Conservation (phyloP, 2,888 invertebrate species). For the Drosophila stalkeri region DNA sequence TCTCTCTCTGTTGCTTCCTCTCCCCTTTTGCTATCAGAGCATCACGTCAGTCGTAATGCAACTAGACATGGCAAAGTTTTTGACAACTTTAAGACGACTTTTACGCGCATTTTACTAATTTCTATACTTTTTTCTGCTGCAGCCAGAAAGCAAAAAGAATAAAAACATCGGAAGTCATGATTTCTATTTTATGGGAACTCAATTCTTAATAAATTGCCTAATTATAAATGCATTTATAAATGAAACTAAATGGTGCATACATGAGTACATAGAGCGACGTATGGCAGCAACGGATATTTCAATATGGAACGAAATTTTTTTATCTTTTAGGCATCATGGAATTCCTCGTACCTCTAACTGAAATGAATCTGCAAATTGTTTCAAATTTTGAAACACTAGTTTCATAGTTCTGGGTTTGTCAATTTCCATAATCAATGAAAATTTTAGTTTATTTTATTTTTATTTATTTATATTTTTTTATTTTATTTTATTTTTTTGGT, state of each 20-base stretch:
- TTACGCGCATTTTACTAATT: constrained; percentile 53
- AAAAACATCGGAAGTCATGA: background rate
- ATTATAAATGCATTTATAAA: background rate
- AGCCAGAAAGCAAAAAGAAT: background rate
- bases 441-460: no score
- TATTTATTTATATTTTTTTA: no score
- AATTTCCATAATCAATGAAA: no score
- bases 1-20: background rate
- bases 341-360: no score
- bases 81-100: constrained; percentile 50
- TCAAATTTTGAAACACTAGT: no score
- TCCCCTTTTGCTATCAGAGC: background rate
- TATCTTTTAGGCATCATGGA: no score
- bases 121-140: constrained; percentile 20
- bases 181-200: background rate
- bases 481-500: no score
- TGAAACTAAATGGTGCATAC: no score
- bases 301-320: background rate
- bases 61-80: constrained; percentile 41
- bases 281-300: background rate
- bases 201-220: background rate
- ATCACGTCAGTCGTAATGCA: constrained; percentile 1
- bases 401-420: no score
- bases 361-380: no score
- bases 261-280: background rate